A percentile compares a stretch with the other conserved stretches of the same genome.
phyloP scores from a whole-genome alignment of 2,797 vertebrate genomes.

The Erpetoichthys calabaricus region DNA sequence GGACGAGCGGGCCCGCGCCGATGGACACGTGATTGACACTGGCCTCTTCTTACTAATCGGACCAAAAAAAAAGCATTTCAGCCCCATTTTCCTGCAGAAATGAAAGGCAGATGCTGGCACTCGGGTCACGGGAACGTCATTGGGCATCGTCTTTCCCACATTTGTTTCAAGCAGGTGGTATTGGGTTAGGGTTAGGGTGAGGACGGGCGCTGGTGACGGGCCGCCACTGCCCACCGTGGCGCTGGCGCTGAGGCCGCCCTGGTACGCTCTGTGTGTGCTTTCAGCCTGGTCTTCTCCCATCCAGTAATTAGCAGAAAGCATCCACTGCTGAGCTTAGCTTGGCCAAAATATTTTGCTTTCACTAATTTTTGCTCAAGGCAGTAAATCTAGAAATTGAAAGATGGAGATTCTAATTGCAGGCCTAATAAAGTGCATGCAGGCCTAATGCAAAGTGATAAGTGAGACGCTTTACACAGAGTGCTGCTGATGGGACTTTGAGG shows the following conservation, averaged over 20 bases:
- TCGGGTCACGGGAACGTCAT: slow-evolving; percentile 16
- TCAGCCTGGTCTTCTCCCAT: too few relatives aligned
- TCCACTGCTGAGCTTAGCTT: too few relatives aligned
- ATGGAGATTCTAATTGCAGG: too few relatives aligned
- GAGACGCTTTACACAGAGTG: slow-evolving; percentile 13
- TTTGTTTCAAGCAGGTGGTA: background rate
- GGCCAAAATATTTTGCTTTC: too few relatives aligned
- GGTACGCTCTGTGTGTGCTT: too few relatives aligned
- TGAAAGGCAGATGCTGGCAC: slow-evolving; percentile 32
- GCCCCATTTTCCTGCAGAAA: slow-evolving; percentile 33
- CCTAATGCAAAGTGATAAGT: slow-evolving; percentile 45
- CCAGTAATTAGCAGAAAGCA: too few relatives aligned
- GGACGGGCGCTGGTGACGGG: too few relatives aligned
- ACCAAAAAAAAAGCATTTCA: slow-evolving; percentile 45
- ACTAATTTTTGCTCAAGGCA: slow-evolving; percentile 24
- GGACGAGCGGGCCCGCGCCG: slow-evolving; percentile 51
- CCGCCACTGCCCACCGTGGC: too few relatives aligned
- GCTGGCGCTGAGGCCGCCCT: too few relatives aligned
- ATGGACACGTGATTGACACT: slow-evolving; percentile 60
- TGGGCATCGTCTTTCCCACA: background rate
- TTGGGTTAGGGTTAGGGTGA: too few relatives aligned
- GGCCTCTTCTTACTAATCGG: slow-evolving; percentile 50
- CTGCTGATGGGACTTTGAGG: slow-evolving; percentile 4
- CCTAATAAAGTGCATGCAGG: slow-evolving; percentile 4
- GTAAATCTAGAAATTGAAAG: too few relatives aligned